Conservation (phyloP, 2,113 vertebrate species). For the Tursiops truncatus region DNA sequence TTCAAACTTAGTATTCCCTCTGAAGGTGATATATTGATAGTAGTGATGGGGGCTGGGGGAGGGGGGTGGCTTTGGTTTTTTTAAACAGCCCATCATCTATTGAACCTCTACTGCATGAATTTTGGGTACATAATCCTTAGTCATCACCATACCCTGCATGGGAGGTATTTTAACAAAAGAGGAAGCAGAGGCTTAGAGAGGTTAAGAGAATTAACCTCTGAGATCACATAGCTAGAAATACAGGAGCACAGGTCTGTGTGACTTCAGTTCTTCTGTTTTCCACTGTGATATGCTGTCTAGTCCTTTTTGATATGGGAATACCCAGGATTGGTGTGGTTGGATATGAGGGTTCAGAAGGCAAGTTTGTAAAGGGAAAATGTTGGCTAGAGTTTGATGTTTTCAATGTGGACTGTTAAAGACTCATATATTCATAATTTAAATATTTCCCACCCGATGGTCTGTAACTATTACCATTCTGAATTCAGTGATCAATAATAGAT, state of each 20-base stretch:
- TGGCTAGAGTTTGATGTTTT: conserved; percentile 5
- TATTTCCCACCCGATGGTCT: not conserved
- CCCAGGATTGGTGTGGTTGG: not conserved
- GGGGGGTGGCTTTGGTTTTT: not conserved
- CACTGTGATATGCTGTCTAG: not conserved
- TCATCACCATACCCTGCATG: not conserved
- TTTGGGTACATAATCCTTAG: not conserved
- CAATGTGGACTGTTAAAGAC: not conserved
- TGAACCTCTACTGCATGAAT: not conserved
- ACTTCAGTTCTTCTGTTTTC: conserved; percentile 31
- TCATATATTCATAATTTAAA: not conserved
- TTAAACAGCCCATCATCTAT: not conserved
- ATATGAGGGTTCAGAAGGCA: not conserved
- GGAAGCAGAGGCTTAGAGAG: not conserved
- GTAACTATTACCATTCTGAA: conserved; percentile 15
- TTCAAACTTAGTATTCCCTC: not conserved
- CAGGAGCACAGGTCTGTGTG: not conserved
- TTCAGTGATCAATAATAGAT: not conserved
- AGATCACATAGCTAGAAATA: not conserved
- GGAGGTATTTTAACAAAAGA: not conserved
- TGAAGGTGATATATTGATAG: not conserved
- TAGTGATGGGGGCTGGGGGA: no score
- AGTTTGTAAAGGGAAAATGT: not conserved
- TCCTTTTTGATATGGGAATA: not conserved
- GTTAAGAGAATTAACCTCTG: conserved; percentile 15